phyloP scores from a whole-genome alignment of 2,888 invertebrate genomes.

The Eupithecia pulchellata region DNA sequence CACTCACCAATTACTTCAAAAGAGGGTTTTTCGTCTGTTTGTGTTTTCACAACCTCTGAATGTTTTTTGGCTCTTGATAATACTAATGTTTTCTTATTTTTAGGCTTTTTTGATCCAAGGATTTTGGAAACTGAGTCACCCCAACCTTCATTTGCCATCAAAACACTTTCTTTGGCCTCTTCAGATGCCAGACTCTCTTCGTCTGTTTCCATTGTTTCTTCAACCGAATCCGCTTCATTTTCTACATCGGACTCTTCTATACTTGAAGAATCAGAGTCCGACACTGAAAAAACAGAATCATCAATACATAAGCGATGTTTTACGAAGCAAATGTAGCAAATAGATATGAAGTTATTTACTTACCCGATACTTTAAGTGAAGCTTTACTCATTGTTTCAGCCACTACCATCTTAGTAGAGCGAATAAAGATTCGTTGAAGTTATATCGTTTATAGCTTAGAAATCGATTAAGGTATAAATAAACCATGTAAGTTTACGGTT shows the following conservation, averaged over 20 bases:
- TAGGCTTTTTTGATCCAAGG: slow-evolving; percentile 89
- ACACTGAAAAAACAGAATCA: slow-evolving; percentile 42
- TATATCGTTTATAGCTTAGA: not conserved
- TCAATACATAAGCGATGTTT: not conserved
- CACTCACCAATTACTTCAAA: slow-evolving; percentile 89
- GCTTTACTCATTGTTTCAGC: slow-evolving; percentile 65
- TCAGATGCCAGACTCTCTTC: slow-evolving; percentile 51
- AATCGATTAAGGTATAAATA: too few species aligned
- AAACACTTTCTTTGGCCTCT: slow-evolving; percentile 42
- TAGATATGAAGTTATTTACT: slow-evolving; percentile 23
- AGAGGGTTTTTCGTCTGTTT: slow-evolving; percentile 77
- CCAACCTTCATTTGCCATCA: slow-evolving; percentile 89
- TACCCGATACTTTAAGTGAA: slow-evolving; percentile 68
- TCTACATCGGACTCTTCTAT: slow-evolving; percentile 62
- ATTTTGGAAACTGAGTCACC: slow-evolving; percentile 93
- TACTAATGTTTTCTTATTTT: slow-evolving; percentile 90
- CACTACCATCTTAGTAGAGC: slow-evolving; percentile 57
- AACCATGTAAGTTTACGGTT: too few species aligned
- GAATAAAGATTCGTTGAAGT: not conserved
- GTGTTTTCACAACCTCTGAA: slow-evolving; percentile 79
- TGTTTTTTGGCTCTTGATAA: slow-evolving; percentile 92
- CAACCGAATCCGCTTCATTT: slow-evolving; percentile 48
- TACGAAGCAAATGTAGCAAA: not conserved
- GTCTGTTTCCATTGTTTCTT: slow-evolving; percentile 47
- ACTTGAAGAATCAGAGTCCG: slow-evolving; percentile 64